Percentiles rank a stretch among this genome's conserved stretches.
Conservation (phyloP, 37 sponge, comb jelly and placozoan species). For the Axinella damicornis region DNA sequence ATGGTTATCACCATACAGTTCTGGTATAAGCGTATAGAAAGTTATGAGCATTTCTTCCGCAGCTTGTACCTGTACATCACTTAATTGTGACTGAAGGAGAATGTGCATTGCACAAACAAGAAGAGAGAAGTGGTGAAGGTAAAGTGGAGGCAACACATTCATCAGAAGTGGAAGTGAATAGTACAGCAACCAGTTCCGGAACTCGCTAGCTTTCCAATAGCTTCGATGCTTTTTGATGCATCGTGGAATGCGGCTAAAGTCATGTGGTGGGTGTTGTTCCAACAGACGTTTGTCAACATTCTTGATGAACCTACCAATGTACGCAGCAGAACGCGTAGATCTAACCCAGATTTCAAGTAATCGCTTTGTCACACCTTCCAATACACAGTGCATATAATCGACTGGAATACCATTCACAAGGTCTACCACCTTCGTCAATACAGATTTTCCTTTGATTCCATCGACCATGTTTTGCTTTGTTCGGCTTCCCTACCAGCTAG, state of each 20-base stretch:
- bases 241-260: conserved; percentile 4
- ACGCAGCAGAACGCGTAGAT: conserved; percentile 5
- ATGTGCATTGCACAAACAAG: no score
- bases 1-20: no score
- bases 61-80: no score
- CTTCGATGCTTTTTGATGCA: no score
- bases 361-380: not conserved
- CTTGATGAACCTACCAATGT: conserved; percentile 15
- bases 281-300: not conserved
- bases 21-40: no score
- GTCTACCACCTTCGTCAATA: not conserved
- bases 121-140: no score
- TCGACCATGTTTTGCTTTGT: not conserved
- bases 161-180: no score
- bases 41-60: no score
- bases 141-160: no score
- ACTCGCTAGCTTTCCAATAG: no score
- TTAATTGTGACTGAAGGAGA: no score
- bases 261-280: conserved; percentile 15
- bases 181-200: no score
- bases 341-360: conserved; percentile 25
- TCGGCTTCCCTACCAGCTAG: not conserved
- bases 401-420: conserved; percentile 16
- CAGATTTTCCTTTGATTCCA: conserved; percentile 36
- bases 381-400: conserved; percentile 45